Percentiles rank a stretch among this genome's conserved stretches.
Conservation (phyloP, 2,113 vertebrate species). For the Spea multiplicata region DNA sequence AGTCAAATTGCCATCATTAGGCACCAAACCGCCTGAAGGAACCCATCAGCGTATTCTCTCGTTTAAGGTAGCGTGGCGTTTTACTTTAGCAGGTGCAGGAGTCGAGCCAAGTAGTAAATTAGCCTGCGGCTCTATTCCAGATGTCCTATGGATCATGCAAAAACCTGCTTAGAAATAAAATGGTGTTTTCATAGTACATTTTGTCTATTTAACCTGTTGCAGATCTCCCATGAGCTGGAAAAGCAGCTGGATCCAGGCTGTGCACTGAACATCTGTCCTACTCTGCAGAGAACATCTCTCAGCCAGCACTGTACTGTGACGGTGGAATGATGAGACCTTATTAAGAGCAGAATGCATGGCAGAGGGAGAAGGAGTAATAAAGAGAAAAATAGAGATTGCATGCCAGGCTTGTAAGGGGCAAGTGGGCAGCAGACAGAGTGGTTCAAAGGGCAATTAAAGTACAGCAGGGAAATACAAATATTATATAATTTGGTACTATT, state of each 20-base stretch:
- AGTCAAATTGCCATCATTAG: constrained; percentile 48
- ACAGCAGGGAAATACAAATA: too few species aligned
- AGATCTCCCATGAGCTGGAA: constrained; percentile 55
- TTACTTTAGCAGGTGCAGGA: constrained; percentile 57
- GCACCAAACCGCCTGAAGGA: constrained; percentile 46
- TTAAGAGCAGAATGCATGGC: constrained; percentile 25
- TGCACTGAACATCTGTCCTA: constrained; percentile 55
- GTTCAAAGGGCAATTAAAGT: not conserved
- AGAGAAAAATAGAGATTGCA: not conserved
- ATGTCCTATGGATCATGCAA: constrained; percentile 48
- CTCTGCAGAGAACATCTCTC: constrained; percentile 58
- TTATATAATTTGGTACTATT: too few species aligned
- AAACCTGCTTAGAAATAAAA: constrained; percentile 39
- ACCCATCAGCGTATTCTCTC: constrained; percentile 43
- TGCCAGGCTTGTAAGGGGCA: not conserved
- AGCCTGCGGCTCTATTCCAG: constrained; percentile 55
- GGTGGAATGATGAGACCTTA: constrained; percentile 48
- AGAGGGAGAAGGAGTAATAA: not conserved
- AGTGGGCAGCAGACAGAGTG: not conserved
- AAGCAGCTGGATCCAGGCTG: constrained; percentile 54
- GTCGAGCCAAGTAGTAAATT: constrained; percentile 53
- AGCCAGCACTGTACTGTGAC: constrained; percentile 51
- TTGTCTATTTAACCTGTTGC: constrained; percentile 57
- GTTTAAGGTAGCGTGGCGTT: constrained; percentile 33
- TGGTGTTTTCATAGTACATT: constrained; percentile 50